These are phyloP conservation scores for Microplitis mediator DNA, from an alignment of 1,140 invertebrate genomes.

Conservation along the genomic window DNA sequence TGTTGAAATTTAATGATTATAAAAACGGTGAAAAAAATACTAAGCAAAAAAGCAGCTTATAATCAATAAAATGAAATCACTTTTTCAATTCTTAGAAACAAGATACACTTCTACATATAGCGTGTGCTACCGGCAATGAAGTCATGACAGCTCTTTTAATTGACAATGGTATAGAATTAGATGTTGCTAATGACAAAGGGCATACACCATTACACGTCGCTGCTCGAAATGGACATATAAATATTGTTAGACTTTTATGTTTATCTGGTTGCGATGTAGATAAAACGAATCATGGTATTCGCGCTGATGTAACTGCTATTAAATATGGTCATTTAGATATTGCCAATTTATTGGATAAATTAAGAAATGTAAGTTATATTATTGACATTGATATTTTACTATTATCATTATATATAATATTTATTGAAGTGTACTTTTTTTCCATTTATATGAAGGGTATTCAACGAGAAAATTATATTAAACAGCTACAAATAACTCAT, in stretches of 20 bases:
- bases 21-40: no score
- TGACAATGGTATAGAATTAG: constrained; percentile 75
- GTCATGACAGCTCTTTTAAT: constrained; percentile 76
- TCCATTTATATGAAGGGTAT: constrained; percentile 41
- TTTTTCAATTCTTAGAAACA: constrained; percentile 65
- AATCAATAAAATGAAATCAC: constrained; percentile 14
- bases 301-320: constrained; percentile 81
- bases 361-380: constrained; percentile 69
- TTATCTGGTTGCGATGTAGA: constrained; percentile 75
- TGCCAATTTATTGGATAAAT: constrained; percentile 72
- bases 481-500: constrained; percentile 72
- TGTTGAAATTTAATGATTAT: constrained; percentile 17
- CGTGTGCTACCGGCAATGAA: constrained; percentile 71
- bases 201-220: constrained; percentile 78
- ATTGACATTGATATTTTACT: neutral
- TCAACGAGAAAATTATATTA: constrained; percentile 70
- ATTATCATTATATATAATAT: constrained; percentile 15
- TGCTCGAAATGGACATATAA: constrained; percentile 74
- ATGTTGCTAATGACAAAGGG: constrained; percentile 72
- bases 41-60: neutral
- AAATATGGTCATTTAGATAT: constrained; percentile 80
- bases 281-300: constrained; percentile 73
- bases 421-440: neutral
- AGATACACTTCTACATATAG: constrained; percentile 78
- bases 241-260: constrained; percentile 77